phyloP scores from a whole-genome alignment of 2,888 invertebrate genomes.

The Protophormia terraenovae region DNA sequence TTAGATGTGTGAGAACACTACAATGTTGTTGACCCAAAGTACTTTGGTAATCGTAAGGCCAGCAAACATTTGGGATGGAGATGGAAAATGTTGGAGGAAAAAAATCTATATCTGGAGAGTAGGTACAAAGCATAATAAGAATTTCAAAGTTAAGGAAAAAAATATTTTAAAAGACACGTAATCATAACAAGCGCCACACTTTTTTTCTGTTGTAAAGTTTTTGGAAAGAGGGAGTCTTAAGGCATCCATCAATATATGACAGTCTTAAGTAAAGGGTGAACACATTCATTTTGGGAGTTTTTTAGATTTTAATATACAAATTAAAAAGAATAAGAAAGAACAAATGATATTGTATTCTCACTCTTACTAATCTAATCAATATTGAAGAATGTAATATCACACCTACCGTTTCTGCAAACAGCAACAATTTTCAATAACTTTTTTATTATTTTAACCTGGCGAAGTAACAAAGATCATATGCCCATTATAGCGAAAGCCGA shows the following conservation, averaged over 20 bases:
- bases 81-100: conserved; percentile 1
- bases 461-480: no score
- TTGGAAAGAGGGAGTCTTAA: not conserved
- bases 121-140: not conserved
- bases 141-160: not conserved
- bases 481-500: no score
- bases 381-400: no score
- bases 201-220: conserved; percentile 20
- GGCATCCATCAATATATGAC: conserved; percentile 3
- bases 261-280: not conserved
- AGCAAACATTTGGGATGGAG: conserved; percentile 6
- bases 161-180: conserved; percentile 46
- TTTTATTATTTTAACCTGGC: no score
- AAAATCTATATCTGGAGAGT: not conserved
- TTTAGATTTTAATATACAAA: no score
- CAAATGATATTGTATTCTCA: no score
- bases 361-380: no score
- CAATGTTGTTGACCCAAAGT: conserved; percentile 64
- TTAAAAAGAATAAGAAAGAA: no score
- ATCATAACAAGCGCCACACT: conserved; percentile 61
- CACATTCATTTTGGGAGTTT: no score
- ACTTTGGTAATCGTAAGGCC: conserved; percentile 8
- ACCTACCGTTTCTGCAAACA: no score
- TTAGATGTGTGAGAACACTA: conserved; percentile 60
- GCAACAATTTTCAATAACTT: no score